phyloP scores from a whole-genome alignment of 2,797 vertebrate species.

The Eulemur rubriventer region DNA sequence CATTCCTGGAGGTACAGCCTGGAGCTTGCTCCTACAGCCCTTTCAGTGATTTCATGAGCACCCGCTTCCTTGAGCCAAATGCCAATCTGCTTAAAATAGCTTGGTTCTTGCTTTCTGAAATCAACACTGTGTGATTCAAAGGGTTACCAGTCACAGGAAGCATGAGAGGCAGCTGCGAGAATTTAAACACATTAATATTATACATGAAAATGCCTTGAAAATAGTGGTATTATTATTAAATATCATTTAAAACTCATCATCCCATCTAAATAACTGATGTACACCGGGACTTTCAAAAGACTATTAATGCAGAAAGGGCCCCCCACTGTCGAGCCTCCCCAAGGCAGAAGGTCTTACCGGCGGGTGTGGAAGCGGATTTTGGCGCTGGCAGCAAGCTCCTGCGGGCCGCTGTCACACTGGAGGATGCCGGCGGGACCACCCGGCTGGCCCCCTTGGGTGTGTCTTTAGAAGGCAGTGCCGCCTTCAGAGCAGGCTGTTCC shows the following conservation, averaged over 20 bases:
- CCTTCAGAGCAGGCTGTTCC: slow-evolving; percentile 86
- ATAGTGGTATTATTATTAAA: not conserved
- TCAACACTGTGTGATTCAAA: not conserved
- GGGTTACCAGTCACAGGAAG: not conserved
- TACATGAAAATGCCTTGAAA: not conserved
- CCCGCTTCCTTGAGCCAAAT: not conserved
- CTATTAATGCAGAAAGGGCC: not conserved
- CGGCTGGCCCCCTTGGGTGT: slow-evolving; percentile 83
- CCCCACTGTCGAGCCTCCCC: not conserved
- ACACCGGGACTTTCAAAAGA: not conserved
- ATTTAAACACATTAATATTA: not conserved
- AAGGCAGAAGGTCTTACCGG: slow-evolving; percentile 84
- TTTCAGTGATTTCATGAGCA: not conserved
- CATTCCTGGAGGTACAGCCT: accelerated
- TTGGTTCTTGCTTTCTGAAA: not conserved
- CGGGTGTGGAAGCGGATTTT: slow-evolving; percentile 83
- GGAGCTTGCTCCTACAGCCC: not conserved
- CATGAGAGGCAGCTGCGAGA: not conserved
- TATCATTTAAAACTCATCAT: not conserved
- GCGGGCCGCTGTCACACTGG: slow-evolving; percentile 85
- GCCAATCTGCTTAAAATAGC: not conserved
- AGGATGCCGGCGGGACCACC: slow-evolving; percentile 80
- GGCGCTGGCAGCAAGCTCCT: slow-evolving; percentile 91
- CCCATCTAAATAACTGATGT: not conserved
- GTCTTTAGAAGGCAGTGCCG: slow-evolving; percentile 84